Base-by-base conservation (phyloP, 1,140 invertebrate genomes). In the Diachasmimorpha longicaudata region DNA sequence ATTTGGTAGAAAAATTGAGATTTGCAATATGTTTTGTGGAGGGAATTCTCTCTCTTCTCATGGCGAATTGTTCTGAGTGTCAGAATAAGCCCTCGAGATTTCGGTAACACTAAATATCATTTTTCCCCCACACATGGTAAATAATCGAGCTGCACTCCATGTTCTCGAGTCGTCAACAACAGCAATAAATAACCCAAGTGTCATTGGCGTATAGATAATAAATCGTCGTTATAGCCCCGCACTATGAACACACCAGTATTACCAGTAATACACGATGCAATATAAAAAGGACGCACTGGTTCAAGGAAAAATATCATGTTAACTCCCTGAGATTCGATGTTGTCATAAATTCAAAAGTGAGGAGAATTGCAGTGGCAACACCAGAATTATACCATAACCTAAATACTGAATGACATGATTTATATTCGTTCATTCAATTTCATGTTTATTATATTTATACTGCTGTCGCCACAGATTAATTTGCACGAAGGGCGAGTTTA, bases 141-240 rank as follows among this genome's bases (percentile, higher is more conserved):
- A 63, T 37, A 68, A 39, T 9, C 4, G 36, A 37, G 36, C 36
- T 68, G 16, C 66, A 11, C 63, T 55, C 42, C 72, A 23, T 74
- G 72, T 74, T 67, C n/a, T 66, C 31, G 37, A 37, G 44, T 69
- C 63, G 39, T 69, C 72, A 68, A 69, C 21, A 68, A 25, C 25
- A 16, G 67, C 71, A 76, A 78, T 78, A 78, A 78, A 78, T 78
- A 76, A 78, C 75, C 66, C 58, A 73, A 76, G 75, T 78, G 48
- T 72, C 74, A 42, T 42, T 42, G 77, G 48, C 31, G 70, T 69
- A 70, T 63, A 72, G 74, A 78, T 76, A 73, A 78, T 78, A 78
- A 78, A 78, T 78, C 58, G 69, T 78, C 66, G 74, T 76, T 78
- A 74, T 74, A 70, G 68, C 74, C 46, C 58, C 70, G 46, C 44